Conservation (phyloP, 2,797 vertebrate genomes). For the Heliangelus exortis region DNA sequence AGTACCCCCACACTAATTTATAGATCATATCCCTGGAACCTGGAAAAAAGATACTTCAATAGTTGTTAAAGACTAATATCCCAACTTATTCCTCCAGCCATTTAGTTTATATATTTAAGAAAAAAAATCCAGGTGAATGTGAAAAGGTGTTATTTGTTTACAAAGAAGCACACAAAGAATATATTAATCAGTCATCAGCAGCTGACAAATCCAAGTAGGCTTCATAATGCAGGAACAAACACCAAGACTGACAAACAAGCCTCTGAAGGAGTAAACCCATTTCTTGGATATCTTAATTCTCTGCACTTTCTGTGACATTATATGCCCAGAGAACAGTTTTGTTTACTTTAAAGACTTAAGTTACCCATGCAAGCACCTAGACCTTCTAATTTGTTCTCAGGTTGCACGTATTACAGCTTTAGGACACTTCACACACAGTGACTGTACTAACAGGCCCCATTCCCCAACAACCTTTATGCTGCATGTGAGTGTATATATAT, state of each 20-base stretch:
- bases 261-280: background rate
- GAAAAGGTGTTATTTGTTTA: conserved; percentile 21
- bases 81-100: background rate
- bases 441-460: background rate
- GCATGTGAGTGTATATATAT: fast-evolving
- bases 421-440: background rate
- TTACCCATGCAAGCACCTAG: background rate
- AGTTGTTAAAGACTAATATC: background rate
- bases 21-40: conserved; percentile 32
- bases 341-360: background rate
- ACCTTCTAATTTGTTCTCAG: background rate
- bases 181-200: background rate
- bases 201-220: background rate
- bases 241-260: background rate
- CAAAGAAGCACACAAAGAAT: conserved; percentile 37
- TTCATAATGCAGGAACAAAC: background rate
- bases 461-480: background rate
- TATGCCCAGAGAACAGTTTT: background rate
- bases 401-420: background rate
- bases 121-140: background rate
- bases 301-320: background rate
- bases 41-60: conserved; percentile 21
- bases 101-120: conserved; percentile 19
- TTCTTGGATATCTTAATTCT: background rate
- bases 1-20: background rate